Conservation (phyloP, 2,888 invertebrate species). For the Drosophila neonasuta region DNA sequence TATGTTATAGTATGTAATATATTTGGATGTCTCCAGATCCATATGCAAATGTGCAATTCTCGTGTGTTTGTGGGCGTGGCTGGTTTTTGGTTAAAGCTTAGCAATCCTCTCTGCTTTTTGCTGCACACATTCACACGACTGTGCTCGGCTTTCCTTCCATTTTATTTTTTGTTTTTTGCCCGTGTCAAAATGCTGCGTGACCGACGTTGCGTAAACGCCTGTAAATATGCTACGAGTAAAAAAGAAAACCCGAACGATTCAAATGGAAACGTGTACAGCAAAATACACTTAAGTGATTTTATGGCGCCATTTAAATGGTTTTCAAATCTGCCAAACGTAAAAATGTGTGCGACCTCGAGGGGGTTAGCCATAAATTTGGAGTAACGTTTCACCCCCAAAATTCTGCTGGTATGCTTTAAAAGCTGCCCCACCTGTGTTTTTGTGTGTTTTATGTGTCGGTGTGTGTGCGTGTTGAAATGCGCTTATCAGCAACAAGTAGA, state of each 20-base stretch:
- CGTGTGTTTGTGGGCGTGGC: slow-evolving; percentile 28
- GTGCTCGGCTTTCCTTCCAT: not conserved
- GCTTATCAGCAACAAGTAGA: slow-evolving; percentile 65
- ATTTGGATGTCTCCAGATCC: slow-evolving; percentile 12
- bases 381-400: slow-evolving; percentile 22
- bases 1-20: not conserved
- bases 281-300: slow-evolving; percentile 71
- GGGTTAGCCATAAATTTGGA: slow-evolving; percentile 50
- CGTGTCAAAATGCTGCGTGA: slow-evolving; percentile 21
- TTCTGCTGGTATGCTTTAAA: slow-evolving; percentile 21
- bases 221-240: slow-evolving; percentile 56
- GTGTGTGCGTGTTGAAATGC: slow-evolving; percentile 29
- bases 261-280: slow-evolving; percentile 37
- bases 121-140: slow-evolving; percentile 2
- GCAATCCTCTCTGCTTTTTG: slow-evolving; percentile 35
- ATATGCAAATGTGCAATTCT: slow-evolving; percentile 57
- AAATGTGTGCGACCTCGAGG: slow-evolving; percentile 24
- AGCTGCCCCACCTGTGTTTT: not conserved
- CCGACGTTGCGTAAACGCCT: slow-evolving; percentile 40
- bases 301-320: slow-evolving; percentile 69
- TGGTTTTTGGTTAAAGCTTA: slow-evolving; percentile 43
- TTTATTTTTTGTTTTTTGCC: not conserved
- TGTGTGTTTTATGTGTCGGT: slow-evolving; percentile 1
- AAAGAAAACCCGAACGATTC: slow-evolving; percentile 7
- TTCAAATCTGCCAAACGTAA: slow-evolving; percentile 62